Conservation (phyloP, 2,113 vertebrate species). For the Oreochromis niloticus region DNA sequence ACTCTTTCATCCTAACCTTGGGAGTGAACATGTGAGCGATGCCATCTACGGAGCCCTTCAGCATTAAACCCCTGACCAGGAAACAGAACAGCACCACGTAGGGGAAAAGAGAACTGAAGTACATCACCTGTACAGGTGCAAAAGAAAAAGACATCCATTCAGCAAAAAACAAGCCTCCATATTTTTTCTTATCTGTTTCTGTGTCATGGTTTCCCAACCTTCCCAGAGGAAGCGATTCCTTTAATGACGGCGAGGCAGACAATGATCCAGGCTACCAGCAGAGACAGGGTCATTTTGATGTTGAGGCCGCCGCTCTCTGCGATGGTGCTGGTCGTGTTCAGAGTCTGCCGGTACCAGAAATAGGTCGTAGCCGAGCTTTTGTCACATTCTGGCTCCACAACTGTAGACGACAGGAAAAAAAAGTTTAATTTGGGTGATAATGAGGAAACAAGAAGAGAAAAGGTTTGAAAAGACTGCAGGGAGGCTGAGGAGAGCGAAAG, state of each 20-base stretch:
- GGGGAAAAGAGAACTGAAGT: conserved; percentile 98
- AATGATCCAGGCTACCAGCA: conserved; percentile 90
- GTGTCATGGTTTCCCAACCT: conserved; percentile 69
- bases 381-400: conserved; percentile 91
- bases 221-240: conserved; percentile 96
- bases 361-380: conserved; percentile 97
- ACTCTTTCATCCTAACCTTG: conserved; percentile 75
- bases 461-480: not conserved
- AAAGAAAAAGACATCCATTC: not conserved
- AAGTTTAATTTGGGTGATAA: not conserved
- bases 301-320: conserved; percentile 92
- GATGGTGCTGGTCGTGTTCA: conserved; percentile 94
- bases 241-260: conserved; percentile 93
- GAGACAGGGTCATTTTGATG: conserved; percentile 91
- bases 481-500: not conserved
- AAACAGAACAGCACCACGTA: conserved; percentile 96
- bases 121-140: conserved; percentile 85
- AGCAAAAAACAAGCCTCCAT: not conserved
- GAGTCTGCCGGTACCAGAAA: conserved; percentile 96
- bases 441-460: not conserved
- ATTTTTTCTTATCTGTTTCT: not conserved
- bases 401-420: conserved; percentile 56
- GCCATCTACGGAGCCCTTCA: conserved; percentile 92
- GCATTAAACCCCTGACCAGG: conserved; percentile 87
- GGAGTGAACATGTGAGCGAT: conserved; percentile 98